Base-by-base conservation (phyloP, 2,113 vertebrate genomes). In the Larimichthys polyactis region DNA sequence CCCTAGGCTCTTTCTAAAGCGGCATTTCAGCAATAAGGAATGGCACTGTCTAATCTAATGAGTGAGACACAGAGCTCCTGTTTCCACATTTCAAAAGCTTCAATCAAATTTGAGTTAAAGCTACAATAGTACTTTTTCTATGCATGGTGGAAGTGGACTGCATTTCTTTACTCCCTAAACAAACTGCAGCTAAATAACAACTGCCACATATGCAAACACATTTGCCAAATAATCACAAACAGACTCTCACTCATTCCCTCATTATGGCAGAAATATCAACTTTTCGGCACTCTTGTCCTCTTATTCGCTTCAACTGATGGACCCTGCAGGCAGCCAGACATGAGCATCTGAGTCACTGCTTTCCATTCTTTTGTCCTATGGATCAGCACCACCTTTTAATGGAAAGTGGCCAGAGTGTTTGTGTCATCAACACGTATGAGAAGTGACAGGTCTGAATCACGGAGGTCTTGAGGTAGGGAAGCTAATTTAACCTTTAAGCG, bases 331-430 rank as follows among this genome's bases (percentile, higher is more conserved):
- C 27, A 69, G 11, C 16, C 70, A 62, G 55, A 58, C 36, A 19
- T 1, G 8, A 60, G 24, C 3, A 3, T 78, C 54, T 85, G 75
- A 88, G 46, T 87, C 88, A 87, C 3, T 15, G 49, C 76, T 75
- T 70, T 74, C 64, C 68, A 17, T 78, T 81, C 58, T 70, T 68
- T 76, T 76, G 69, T 77, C 58, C 73, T 59, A 51, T 66, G 24
- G 62, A 57, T 66, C 43, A 77, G 59, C 40, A 55, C 5, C 72
- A 87, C n/a, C 69, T 73, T 71, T 75, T 40, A 78, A 62, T 72
- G 65, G 51, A 27, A 75, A 55, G 69, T 70, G 65, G 71, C 62
- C 24, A 78, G 77, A 82, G 22, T 20, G 72, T 68, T 80, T 24
- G 22, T 71, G 74, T 48, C 1, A 4, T 65, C 55, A 71, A 36